Evolutionary conservation across 2,888 invertebrate genomes (phyloP).

Genomic region (Drosophila sordidapex): DNA sequence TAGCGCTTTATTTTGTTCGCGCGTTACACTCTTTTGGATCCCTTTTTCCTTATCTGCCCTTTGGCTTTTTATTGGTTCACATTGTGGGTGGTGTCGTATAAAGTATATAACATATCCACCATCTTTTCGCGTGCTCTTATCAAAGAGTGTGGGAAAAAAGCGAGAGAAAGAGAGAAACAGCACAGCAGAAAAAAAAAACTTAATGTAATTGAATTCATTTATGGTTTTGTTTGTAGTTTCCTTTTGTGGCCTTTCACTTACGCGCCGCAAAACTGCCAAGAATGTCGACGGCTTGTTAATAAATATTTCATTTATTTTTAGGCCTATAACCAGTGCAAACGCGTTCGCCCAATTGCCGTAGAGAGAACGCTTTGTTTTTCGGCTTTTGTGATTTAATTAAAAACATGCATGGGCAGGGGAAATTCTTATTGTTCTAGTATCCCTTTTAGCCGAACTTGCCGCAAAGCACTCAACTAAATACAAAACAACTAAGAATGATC

Average conservation of each 20-base stretch:
- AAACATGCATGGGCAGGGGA: conserved; percentile 65
- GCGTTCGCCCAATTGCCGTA: conserved; percentile 17
- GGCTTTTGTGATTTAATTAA: conserved; percentile 72
- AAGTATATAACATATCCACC: conserved; percentile 52
- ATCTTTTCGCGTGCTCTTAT: conserved; percentile 9
- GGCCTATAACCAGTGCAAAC: conserved; percentile 46
- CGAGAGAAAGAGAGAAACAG: background rate
- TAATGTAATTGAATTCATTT: conserved; percentile 80
- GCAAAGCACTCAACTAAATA: conserved; percentile 75
- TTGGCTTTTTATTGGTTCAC: conserved; percentile 52
- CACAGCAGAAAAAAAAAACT: conserved; percentile 60
- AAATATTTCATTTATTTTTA: conserved; percentile 77
- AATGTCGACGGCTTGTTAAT: conserved; percentile 73
- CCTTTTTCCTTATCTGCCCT: background rate
- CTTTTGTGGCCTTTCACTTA: conserved; percentile 58
- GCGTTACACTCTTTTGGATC: conserved; percentile 18
- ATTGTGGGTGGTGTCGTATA: conserved; percentile 41
- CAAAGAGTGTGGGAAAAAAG: background rate
- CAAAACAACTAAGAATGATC: conserved; percentile 38
- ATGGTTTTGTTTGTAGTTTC: conserved; percentile 76
- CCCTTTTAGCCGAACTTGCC: conserved; percentile 51
- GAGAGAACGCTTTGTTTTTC: conserved; percentile 59
- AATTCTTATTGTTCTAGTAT: conserved; percentile 52
- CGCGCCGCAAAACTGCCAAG: conserved; percentile 66
- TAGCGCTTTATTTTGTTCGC: conserved; percentile 62